phyloP scores from a whole-genome alignment of 1,140 invertebrate species.

The Maniola jurtina region DNA sequence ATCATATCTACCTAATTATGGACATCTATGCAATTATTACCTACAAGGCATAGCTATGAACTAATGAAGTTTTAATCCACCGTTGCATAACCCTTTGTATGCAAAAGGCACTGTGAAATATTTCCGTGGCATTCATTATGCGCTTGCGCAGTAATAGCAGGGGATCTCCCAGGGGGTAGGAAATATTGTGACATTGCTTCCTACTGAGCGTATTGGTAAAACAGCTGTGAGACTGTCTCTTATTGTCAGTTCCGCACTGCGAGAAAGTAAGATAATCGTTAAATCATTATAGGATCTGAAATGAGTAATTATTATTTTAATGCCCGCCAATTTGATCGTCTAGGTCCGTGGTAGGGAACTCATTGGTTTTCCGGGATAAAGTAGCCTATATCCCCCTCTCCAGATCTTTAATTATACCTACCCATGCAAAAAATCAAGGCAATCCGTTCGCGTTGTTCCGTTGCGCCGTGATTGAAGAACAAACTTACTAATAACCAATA shows the following conservation, averaged over 20 bases:
- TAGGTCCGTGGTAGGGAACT: too few species aligned
- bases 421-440: too few species aligned
- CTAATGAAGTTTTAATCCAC: conserved; percentile 11
- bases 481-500: too few species aligned
- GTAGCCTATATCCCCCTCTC: too few species aligned
- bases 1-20: too few species aligned
- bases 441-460: too few species aligned
- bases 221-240: conserved; percentile 10
- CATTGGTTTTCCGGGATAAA: too few species aligned
- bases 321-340: too few species aligned
- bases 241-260: conserved; percentile 19
- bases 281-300: neutral
- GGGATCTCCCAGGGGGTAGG: conserved; percentile 23
- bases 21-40: too few species aligned
- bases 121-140: conserved; percentile 26
- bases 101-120: conserved; percentile 19
- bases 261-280: conserved; percentile 10
- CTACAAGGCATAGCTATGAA: too few species aligned
- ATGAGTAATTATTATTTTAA: neutral
- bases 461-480: too few species aligned
- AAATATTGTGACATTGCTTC: conserved; percentile 29
- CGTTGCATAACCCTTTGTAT: conserved; percentile 23
- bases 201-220: conserved; percentile 24
- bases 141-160: conserved; percentile 10
- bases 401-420: too few species aligned